Percentiles rank a stretch among this genome's conserved stretches.
Conservation (phyloP, 2,888 invertebrate genomes). For the Fragum sueziense region DNA sequence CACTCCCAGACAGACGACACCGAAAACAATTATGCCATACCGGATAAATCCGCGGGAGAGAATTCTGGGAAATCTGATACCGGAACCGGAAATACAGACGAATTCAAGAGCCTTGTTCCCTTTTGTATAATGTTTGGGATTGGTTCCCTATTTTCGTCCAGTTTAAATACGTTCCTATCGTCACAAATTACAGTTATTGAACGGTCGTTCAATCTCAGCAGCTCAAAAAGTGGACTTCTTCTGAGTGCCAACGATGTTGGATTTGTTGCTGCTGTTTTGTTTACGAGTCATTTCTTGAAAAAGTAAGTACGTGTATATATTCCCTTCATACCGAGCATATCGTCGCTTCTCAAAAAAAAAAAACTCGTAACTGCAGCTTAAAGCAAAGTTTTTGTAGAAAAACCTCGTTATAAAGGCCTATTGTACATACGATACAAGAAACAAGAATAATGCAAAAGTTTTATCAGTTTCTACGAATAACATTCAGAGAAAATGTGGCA, state of each 20-base stretch:
- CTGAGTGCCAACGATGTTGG: conserved; percentile 58
- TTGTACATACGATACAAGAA: no score
- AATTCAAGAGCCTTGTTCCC: conserved; percentile 38
- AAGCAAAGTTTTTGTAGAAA: no score
- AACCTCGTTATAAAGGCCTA: no score
- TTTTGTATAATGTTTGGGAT: conserved; percentile 48
- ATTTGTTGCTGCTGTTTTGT: conserved; percentile 47
- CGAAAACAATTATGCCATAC: background rate
- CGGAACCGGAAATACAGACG: background rate
- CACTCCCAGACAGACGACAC: background rate
- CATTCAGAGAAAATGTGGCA: no score
- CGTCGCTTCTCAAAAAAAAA: no score
- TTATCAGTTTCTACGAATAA: no score
- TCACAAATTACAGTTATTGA: conserved; percentile 55
- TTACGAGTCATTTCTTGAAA: conserved; percentile 53
- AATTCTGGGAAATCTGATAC: background rate
- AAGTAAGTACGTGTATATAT: conserved; percentile 47
- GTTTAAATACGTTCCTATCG: conserved; percentile 43
- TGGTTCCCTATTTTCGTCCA: conserved; percentile 49
- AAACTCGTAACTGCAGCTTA: no score
- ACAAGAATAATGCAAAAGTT: no score
- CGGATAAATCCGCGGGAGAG: background rate
- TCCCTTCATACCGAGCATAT: no score
- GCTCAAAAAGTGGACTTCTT: conserved; percentile 45
- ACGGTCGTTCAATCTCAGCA: conserved; percentile 41